Evolutionary conservation across 2,888 invertebrate species (phyloP).

Genomic region (Galerucella nymphaeae): DNA sequence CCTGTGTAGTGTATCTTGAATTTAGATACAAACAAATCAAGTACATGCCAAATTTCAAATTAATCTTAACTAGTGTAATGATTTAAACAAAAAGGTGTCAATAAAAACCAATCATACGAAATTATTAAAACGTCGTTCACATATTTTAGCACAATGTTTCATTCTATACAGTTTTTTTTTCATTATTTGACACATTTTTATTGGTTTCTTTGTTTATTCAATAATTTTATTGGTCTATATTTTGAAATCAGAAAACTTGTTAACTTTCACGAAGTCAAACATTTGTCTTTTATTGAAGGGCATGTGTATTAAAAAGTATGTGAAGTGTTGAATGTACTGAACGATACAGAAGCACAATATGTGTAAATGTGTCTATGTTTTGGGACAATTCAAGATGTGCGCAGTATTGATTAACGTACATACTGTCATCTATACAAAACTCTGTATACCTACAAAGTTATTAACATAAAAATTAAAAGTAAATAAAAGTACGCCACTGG

Average conservation of each 20-base stretch:
- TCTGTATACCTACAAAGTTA: background rate
- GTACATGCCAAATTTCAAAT: no score
- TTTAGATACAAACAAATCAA: no score
- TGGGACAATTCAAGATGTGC: background rate
- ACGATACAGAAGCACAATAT: conserved; percentile 27
- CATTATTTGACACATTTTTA: no score
- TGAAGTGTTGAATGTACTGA: conserved; percentile 19
- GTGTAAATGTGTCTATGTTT: background rate
- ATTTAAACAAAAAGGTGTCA: background rate
- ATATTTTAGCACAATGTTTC: no score
- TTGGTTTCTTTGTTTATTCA: background rate
- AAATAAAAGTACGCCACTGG: conserved; percentile 23
- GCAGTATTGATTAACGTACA: background rate
- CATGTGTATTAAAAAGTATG: background rate
- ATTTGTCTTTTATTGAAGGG: conserved; percentile 15
- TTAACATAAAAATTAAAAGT: conserved; percentile 20
- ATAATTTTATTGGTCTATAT: background rate
- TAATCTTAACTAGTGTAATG: no score
- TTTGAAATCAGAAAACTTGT: conserved; percentile 2
- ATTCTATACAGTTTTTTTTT: no score
- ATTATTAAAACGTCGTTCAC: background rate
- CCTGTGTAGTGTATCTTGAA: no score
- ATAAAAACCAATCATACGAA: background rate
- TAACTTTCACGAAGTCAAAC: background rate
- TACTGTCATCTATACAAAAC: background rate